Percentiles rank a stretch among this genome's conserved stretches.
These are phyloP conservation scores for Lacerta bilineata DNA, from an alignment of 2,797 vertebrate genomes.

Conservation along the genomic window DNA sequence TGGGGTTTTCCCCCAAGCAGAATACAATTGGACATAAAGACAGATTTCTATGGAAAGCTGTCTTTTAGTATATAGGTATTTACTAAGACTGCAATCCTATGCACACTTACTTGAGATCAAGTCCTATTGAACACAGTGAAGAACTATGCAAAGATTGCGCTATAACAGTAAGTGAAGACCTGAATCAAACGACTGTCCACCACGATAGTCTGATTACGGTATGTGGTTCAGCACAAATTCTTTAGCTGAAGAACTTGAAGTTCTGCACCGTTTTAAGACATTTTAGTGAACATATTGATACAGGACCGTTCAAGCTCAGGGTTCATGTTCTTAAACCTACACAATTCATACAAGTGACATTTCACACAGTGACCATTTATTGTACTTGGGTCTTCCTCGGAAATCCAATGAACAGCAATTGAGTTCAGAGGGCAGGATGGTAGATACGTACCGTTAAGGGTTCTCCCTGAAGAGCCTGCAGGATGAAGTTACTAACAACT, in stretches of 20 bases:
- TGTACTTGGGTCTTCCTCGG: neutral
- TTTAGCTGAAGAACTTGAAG: neutral
- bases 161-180: neutral
- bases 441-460: slow-evolving; percentile 89
- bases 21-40: neutral
- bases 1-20: neutral
- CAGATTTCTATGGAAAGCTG: neutral
- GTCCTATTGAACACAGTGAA: neutral
- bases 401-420: neutral
- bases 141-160: neutral
- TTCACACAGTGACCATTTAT: slow-evolving; percentile 8
- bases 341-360: neutral
- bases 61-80: neutral
- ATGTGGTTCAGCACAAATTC: neutral
- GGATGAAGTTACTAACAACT: slow-evolving; percentile 99
- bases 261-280: neutral
- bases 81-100: neutral
- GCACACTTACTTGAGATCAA: neutral
- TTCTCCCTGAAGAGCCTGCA: slow-evolving; percentile 97
- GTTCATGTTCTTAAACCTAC: neutral
- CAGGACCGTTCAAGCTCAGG: neutral
- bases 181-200: neutral
- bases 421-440: neutral
- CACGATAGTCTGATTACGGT: neutral
- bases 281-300: neutral